Base-by-base conservation (phyloP, 2,888 invertebrate genomes). In the Buathra laborator region DNA sequence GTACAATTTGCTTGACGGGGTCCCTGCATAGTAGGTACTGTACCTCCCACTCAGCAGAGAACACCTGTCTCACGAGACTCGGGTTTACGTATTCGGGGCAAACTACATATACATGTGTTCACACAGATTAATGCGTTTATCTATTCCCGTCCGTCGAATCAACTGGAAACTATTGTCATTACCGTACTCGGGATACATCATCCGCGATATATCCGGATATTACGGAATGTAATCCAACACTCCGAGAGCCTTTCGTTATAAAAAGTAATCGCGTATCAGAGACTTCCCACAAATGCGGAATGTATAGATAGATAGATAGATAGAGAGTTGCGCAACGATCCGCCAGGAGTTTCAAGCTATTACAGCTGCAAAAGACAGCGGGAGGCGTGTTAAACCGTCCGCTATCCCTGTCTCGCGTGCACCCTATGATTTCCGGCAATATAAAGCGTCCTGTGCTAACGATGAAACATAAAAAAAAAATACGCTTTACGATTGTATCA, bases 51-150 rank as follows among this genome's bases (percentile, higher is more conserved):
- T 75, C 68, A 62, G 62, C 68, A 62, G 62, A 56, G 66, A 77
- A 82, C 77, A 77, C 77, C 82, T 77, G 71, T 71, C 82, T 66
- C 53, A 29, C 71, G 67, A 67, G 71, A 77, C 71, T 71, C 46
- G 77, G 77, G 77, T 67, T 82, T 71, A 77, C 82, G 14, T 44
- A 71, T 66, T 53, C 67, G 71, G 64, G 19, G 66, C 66, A 71
- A 16, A 43, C 44, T 37, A 6, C 24, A 24, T 24, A 37, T 37
- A 9, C 29, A 66, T 71, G 46, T 9, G 16, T 71, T 71, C 82
- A 67, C 62, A 46, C 59, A 56, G 77, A 82, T 82, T 82, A 77
- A 19, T 19, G 37, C 53, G 66, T 53, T 72, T 32, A 77, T 82
- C 77, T 46, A 71, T 19, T 53, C 37, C 43, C 43, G 71, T 71